A percentile compares a stretch with the other conserved stretches of the same genome.
Evolutionary conservation across 1,140 invertebrate species (phyloP).

Genomic region (Zaprionus vittiger): DNA sequence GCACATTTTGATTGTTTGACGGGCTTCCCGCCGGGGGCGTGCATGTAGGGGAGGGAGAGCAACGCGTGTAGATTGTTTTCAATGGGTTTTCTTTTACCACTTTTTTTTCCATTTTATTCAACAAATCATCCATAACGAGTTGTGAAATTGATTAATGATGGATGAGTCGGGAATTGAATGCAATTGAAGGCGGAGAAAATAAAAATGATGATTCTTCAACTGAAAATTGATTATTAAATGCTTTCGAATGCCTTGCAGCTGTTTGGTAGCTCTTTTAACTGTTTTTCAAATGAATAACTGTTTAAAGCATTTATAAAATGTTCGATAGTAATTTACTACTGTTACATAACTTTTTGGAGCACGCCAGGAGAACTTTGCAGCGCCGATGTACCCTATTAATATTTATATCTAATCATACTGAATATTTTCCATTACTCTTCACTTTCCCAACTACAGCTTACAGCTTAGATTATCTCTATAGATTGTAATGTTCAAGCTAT

Average conservation of each 20-base stretch:
- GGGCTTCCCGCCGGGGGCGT: slow-evolving; percentile 8
- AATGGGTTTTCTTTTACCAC: slow-evolving; percentile 19
- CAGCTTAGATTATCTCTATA: slow-evolving; percentile 55
- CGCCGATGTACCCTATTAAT: slow-evolving; percentile 14
- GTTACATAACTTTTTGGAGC: slow-evolving; percentile 3
- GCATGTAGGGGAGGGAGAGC: slow-evolving; percentile 9
- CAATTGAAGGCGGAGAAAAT: slow-evolving; percentile 12
- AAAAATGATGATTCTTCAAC: slow-evolving; percentile 6
- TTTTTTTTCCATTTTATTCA: slow-evolving; percentile 18
- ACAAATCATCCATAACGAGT: slow-evolving; percentile 52
- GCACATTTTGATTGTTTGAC: slow-evolving; percentile 49
- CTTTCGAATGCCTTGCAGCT: background rate
- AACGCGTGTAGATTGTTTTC: slow-evolving; percentile 43
- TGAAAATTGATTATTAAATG: slow-evolving; percentile 13
- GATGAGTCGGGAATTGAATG: slow-evolving; percentile 24
- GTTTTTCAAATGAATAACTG: background rate
- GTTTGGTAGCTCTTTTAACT: background rate
- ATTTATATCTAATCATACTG: background rate
- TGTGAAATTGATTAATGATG: slow-evolving; percentile 53
- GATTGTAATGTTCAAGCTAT: slow-evolving; percentile 45
- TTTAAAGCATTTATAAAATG: background rate
- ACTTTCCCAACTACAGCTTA: slow-evolving; percentile 29
- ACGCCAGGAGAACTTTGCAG: slow-evolving; percentile 70
- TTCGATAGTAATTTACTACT: background rate
- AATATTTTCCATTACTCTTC: slow-evolving; percentile 4